A percentile compares a stretch with the other conserved stretches of the same genome.
Evolutionary conservation across 2,888 invertebrate species (phyloP).

Genomic region (Phanerotoma sp.): DNA sequence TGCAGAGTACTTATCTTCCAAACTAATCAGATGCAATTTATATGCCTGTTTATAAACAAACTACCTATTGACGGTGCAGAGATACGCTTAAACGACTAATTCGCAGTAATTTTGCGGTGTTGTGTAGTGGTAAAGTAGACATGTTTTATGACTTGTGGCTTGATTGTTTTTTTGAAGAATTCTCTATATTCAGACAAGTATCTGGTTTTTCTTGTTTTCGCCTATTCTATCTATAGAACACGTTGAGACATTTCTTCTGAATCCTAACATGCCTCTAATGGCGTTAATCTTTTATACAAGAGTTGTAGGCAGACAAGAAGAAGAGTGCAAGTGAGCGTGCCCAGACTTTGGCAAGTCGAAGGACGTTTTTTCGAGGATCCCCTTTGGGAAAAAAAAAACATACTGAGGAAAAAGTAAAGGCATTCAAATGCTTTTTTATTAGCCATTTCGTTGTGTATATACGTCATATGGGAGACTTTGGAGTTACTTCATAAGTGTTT

Average conservation of each 20-base stretch:
- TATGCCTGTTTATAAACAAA: no score
- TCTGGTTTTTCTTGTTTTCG: background rate
- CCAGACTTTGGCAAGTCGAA: conserved; percentile 16
- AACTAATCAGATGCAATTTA: no score
- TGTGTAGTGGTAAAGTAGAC: no score
- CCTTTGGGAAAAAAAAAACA: conserved; percentile 2
- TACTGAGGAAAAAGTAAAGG: background rate
- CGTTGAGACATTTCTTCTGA: background rate
- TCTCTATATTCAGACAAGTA: no score
- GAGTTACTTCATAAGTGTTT: no score
- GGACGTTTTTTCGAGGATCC: conserved; percentile 18
- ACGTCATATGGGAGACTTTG: background rate
- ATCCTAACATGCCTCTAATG: conserved; percentile 14
- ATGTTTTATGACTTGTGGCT: no score
- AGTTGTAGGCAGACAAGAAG: conserved; percentile 14
- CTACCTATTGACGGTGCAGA: no score
- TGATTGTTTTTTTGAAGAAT: no score
- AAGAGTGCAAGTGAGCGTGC: conserved; percentile 15
- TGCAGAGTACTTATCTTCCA: no score
- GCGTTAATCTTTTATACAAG: conserved; percentile 14
- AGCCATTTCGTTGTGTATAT: background rate
- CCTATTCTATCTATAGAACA: background rate
- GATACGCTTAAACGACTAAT: no score
- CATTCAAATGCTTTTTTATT: conserved; percentile 10
- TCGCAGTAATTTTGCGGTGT: no score